Conservation (phyloP, 35 echinoderm and acorn worm species). For the Hemicentrotus pulcherrimus region DNA sequence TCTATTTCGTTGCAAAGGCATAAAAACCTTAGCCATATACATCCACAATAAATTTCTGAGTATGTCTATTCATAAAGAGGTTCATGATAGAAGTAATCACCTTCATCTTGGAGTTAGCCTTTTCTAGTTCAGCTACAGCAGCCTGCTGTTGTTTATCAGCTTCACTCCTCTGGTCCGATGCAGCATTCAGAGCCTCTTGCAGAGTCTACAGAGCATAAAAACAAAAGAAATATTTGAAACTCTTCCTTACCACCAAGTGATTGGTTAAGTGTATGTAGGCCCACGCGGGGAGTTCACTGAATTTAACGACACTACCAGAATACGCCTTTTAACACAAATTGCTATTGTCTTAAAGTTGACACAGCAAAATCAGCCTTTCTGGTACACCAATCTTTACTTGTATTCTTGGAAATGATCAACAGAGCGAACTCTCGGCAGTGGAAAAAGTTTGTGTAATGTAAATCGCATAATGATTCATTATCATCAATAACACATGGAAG, state of each 20-base stretch:
- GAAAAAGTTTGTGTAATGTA: too few species aligned
- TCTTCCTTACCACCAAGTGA: not conserved
- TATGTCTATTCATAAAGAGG: not conserved
- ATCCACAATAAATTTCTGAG: not conserved
- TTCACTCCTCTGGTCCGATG: constrained; percentile 41
- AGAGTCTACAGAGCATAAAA: constrained; percentile 20
- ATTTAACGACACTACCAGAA: too few species aligned
- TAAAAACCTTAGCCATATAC: not conserved
- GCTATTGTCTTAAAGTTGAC: too few species aligned
- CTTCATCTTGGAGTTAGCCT: constrained; percentile 5
- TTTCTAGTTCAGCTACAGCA: constrained; percentile 16
- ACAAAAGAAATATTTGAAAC: not conserved
- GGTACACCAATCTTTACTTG: too few species aligned
- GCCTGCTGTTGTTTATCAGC: constrained; percentile 48
- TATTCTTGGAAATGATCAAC: too few species aligned
- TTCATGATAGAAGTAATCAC: not conserved
- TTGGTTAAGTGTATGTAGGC: too few species aligned
- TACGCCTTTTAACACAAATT: too few species aligned
- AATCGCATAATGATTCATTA: too few species aligned
- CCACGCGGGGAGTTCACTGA: too few species aligned
- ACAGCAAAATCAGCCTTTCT: too few species aligned
- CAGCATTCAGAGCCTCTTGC: constrained; percentile 39
- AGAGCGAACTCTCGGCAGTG: too few species aligned
- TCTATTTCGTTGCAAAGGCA: not conserved
- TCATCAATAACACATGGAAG: too few species aligned